phyloP scores from a whole-genome alignment of 2,888 invertebrate species.

The Volucella zonaria region DNA sequence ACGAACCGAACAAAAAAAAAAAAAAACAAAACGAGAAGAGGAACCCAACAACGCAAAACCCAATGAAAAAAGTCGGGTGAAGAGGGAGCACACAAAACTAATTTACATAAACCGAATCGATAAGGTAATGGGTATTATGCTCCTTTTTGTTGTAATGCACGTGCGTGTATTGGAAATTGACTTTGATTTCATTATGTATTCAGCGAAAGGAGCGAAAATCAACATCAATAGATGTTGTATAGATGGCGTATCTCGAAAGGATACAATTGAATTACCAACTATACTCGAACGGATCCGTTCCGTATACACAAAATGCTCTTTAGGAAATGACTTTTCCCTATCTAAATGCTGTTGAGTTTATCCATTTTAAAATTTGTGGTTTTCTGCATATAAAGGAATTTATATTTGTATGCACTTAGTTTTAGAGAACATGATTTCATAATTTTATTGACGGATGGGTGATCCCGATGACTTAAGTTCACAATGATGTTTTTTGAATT shows the following conservation, averaged over 20 bases:
- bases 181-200: constrained; percentile 73
- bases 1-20: background rate
- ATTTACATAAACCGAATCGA: constrained; percentile 74
- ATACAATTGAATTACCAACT: constrained; percentile 41
- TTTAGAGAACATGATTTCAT: too few relatives aligned
- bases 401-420: too few relatives aligned
- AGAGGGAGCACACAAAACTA: constrained; percentile 49
- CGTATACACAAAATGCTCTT: constrained; percentile 44
- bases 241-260: constrained; percentile 47
- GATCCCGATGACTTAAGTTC: too few relatives aligned
- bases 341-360: constrained; percentile 46
- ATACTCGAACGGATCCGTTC: background rate
- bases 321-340: constrained; percentile 19
- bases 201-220: constrained; percentile 73
- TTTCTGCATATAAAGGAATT: too few relatives aligned
- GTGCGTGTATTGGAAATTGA: constrained; percentile 73
- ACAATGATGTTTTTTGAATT: too few relatives aligned
- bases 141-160: constrained; percentile 72
- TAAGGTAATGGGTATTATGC: constrained; percentile 72
- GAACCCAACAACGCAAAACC: constrained; percentile 2
- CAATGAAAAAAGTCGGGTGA: constrained; percentile 16
- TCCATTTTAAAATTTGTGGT: constrained; percentile 38
- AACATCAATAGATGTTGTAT: constrained; percentile 59
- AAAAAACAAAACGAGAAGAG: constrained; percentile 7
- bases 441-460: too few relatives aligned